Evolutionary conservation across 2,888 invertebrate genomes (phyloP), one percentile per base, ranked within the genome.

Genomic region (Axea sp.): DNA sequence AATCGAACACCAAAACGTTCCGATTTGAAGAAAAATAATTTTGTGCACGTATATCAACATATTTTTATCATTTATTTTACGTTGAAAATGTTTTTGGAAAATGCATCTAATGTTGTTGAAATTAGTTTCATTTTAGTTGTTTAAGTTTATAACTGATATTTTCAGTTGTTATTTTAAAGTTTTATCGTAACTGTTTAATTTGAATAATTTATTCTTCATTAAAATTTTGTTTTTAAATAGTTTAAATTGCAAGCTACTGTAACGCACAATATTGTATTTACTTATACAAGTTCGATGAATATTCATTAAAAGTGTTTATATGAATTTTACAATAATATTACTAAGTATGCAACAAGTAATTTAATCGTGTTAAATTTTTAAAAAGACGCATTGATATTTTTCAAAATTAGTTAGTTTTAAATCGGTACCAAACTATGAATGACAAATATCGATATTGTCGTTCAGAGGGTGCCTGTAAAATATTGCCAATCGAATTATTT

Each of bases 1-100:
- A 89, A 7, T 90, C 90, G 39, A 90, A 90, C 0, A 90, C 90
- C 0, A 89, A 90, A 35, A 90, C 90, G 12, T 83, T 83, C 43
- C 79, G 80, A 17, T 83, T 82, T 28, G 83, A 84, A 26, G 82
- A 84, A 2, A 84, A 84, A 19, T 55, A 39, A 47, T 31, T 33
- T 6, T 7, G 8, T n/a, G n/a, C n/a, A n/a, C n/a, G n/a, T n/a
- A n/a, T n/a, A n/a, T n/a, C n/a, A n/a, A n/a, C n/a, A n/a, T n/a
- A n/a, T n/a, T n/a, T n/a, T n/a, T n/a, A n/a, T n/a, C n/a, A n/a
- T n/a, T n/a, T n/a, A n/a, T n/a, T n/a, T n/a, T n/a, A n/a, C n/a
- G n/a, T n/a, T n/a, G n/a, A n/a, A n/a, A n/a, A n/a, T n/a, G n/a
- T n/a, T n/a, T 31, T 12, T 1, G 7, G 7, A 12, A 12, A 45